A percentile compares a stretch with the other conserved stretches of the same genome.
These are phyloP conservation scores for Sinocyclocheilus anshuiensis DNA, from an alignment of 2,113 vertebrate genomes.

Conservation along the genomic window DNA sequence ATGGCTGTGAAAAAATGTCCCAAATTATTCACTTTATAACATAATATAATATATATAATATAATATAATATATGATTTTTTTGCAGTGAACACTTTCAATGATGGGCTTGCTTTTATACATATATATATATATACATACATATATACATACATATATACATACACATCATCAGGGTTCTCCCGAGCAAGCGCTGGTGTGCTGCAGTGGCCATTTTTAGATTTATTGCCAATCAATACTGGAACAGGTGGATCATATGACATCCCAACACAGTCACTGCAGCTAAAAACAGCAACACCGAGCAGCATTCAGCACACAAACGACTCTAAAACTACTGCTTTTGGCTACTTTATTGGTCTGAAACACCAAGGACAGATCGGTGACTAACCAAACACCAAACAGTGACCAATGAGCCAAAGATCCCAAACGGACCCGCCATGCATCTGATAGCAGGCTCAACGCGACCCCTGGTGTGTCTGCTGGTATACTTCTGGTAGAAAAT, in stretches of 20 bases:
- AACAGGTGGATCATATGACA: slow-evolving; percentile 34
- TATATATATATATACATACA: no score
- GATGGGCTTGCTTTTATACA: no score
- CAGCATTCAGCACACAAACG: not conserved
- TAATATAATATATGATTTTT: no score
- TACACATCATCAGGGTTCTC: no score
- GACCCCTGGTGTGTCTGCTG: not conserved
- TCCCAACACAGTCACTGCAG: slow-evolving; percentile 28
- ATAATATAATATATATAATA: no score
- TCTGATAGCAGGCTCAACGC: not conserved
- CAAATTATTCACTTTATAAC: no score
- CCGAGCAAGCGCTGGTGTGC: slow-evolving; percentile 6
- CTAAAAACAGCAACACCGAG: slow-evolving; percentile 31
- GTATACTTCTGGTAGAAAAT: not conserved
- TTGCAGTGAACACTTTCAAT: no score
- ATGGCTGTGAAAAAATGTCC: no score
- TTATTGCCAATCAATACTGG: slow-evolving; percentile 41
- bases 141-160: no score
- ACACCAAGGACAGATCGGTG: slow-evolving; percentile 4
- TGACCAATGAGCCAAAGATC: slow-evolving; percentile 5
- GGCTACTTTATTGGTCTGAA: not conserved
- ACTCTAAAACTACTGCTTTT: not conserved
- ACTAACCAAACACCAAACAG: slow-evolving; percentile 6
- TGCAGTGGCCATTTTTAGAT: slow-evolving; percentile 49
- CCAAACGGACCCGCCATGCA: not conserved